Percentiles rank a stretch among this genome's conserved stretches.
Conservation (phyloP, 2,113 vertebrate species). For the Sylvilagus bachmani region DNA sequence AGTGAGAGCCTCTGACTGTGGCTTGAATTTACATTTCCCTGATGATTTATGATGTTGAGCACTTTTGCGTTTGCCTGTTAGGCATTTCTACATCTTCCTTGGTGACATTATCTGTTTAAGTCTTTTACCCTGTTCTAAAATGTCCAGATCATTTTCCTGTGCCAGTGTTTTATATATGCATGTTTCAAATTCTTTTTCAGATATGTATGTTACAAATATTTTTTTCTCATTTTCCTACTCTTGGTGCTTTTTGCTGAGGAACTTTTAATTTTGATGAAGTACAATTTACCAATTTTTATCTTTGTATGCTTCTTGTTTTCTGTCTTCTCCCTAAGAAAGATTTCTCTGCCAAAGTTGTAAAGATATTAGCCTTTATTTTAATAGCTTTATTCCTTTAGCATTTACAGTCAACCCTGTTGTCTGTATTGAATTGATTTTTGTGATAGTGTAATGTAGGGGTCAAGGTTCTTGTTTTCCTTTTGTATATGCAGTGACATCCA, state of each 20-base stretch:
- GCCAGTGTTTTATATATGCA: not conserved
- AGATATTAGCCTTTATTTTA: constrained; percentile 42
- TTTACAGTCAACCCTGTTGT: not conserved
- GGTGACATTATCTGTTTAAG: not conserved
- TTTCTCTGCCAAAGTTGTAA: not conserved
- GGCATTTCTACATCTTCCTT: constrained; percentile 14
- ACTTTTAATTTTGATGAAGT: not conserved
- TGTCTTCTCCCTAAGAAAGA: not conserved
- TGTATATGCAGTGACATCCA: not conserved
- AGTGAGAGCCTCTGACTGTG: not conserved
- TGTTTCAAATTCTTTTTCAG: not conserved
- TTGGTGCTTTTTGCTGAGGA: not conserved
- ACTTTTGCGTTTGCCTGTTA: not conserved
- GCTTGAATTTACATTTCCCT: constrained; percentile 5
- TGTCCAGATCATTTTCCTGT: constrained; percentile 5
- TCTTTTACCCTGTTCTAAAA: not conserved
- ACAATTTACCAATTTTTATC: not conserved
- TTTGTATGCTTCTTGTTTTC: not conserved
- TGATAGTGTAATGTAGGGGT: not conserved
- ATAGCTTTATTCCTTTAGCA: not conserved
- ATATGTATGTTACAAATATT: not conserved
- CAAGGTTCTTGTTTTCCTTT: not conserved
- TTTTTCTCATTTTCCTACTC: not conserved
- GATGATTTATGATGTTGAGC: not conserved
- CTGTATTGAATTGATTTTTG: not conserved